A percentile compares a stretch with the other conserved stretches of the same genome.
Evolutionary conservation across 1,140 invertebrate genomes (phyloP).

Genomic region (roundworm (Caenorhabditis elegans)): WBcel235 BX284603.4:7843501-7844000

Average conservation of each 20-base stretch:
- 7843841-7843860: too few species aligned
- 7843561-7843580: too few species aligned
- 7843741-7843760: too few species aligned
- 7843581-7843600: too few species aligned
- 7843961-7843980: background rate
- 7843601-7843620: background rate
- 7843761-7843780: too few species aligned
- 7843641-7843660: background rate
- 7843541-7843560: conserved; percentile 20
- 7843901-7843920: background rate
- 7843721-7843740: too few species aligned
- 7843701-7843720: too few species aligned
- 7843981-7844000: background rate
- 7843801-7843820: too few species aligned
- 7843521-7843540: conserved; percentile 21
- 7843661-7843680: background rate
- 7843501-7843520: conserved; percentile 6
- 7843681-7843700: background rate
- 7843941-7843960: background rate
- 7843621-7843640: conserved; percentile 3
- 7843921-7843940: conserved; percentile 26
- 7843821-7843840: too few species aligned
- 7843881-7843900: too few species aligned
- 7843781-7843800: too few species aligned
- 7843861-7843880: too few species aligned